Evolutionary conservation across 2,888 invertebrate genomes (phyloP).

Genomic region (Drosophila rellima): DNA sequence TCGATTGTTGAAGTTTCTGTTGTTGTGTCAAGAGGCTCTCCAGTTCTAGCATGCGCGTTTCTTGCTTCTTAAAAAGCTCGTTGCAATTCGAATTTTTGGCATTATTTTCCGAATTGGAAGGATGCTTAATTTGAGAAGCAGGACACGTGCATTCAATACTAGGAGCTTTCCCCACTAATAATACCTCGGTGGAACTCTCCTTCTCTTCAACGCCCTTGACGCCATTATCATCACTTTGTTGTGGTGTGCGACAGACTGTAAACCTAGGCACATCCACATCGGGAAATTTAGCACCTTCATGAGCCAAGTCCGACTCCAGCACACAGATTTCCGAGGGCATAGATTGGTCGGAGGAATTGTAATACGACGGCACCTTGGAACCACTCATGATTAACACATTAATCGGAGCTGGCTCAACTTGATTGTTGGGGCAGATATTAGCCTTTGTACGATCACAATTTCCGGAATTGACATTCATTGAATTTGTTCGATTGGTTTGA

Average conservation of each 20-base stretch:
- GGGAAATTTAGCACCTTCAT: conserved; percentile 46
- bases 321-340: conserved; percentile 50
- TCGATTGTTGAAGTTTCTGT: conserved; percentile 45
- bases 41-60: conserved; percentile 47
- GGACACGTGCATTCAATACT: not conserved
- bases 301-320: conserved; percentile 51
- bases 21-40: conserved; percentile 50
- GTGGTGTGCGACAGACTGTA: conserved; percentile 37
- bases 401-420: conserved; percentile 6
- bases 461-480: not conserved
- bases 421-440: not conserved
- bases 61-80: conserved; percentile 29
- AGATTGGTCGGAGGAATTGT: conserved; percentile 5
- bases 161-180: conserved; percentile 25
- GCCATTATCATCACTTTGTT: not conserved
- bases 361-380: conserved; percentile 38
- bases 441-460: not conserved
- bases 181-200: conserved; percentile 37
- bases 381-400: conserved; percentile 48
- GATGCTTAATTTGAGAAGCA: no score
- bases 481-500: not conserved
- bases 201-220: not conserved
- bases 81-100: not conserved
- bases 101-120: not conserved
- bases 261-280: conserved; percentile 50